Evolutionary conservation across 2,888 invertebrate species (phyloP).

Genomic region (Habrosyne pyritoides): DNA sequence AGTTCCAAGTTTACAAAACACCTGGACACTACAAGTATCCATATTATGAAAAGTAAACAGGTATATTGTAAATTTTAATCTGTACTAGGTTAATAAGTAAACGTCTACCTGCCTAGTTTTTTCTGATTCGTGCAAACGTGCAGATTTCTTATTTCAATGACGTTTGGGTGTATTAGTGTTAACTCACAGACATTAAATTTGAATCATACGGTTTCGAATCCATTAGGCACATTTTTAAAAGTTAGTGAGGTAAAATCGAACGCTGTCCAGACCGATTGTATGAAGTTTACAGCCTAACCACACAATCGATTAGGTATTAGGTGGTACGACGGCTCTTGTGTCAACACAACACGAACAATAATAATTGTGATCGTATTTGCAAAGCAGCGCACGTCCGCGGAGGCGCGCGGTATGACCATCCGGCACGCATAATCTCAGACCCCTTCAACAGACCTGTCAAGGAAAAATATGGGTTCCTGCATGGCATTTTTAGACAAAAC

Average conservation of each 20-base stretch:
- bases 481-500: slow-evolving; percentile 15
- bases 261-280: neutral
- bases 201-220: neutral
- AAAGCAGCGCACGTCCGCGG: slow-evolving; percentile 49
- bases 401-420: slow-evolving; percentile 46
- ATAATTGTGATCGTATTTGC: slow-evolving; percentile 38
- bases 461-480: slow-evolving; percentile 42
- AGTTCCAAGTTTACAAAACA: too few species aligned
- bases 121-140: too few species aligned
- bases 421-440: slow-evolving; percentile 48
- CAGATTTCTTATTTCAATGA: neutral
- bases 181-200: neutral
- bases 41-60: too few species aligned
- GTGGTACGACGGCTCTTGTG: neutral
- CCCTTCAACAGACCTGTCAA: slow-evolving; percentile 45
- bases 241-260: neutral
- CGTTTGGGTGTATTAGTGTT: neutral
- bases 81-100: too few species aligned
- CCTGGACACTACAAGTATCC: too few species aligned
- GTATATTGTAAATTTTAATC: too few species aligned
- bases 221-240: neutral
- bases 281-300: neutral
- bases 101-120: too few species aligned
- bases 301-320: neutral
- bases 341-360: slow-evolving; percentile 8